Percentiles rank a stretch among this genome's conserved stretches.
These are phyloP conservation scores for Lemur catta DNA, from an alignment of 2,797 vertebrate genomes.

Conservation along the genomic window DNA sequence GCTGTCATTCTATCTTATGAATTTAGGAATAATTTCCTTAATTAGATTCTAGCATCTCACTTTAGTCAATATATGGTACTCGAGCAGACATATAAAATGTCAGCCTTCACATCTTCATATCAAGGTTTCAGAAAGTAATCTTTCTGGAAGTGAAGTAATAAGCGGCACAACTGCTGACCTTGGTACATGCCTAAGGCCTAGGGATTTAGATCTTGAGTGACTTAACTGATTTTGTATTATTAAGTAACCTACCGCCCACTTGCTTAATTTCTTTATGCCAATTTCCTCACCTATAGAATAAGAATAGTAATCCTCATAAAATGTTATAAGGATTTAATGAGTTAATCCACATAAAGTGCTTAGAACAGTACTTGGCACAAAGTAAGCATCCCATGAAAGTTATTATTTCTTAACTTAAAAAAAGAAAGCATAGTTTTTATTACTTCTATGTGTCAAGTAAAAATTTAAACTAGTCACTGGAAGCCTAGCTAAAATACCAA, in stretches of 20 bases:
- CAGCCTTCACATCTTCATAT: neutral
- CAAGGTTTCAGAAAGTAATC: neutral
- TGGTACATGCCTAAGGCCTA: neutral
- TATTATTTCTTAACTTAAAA: constrained; percentile 3
- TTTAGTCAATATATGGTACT: neutral
- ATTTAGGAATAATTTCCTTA: constrained; percentile 35
- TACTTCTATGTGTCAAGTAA: neutral
- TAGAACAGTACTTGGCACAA: constrained; percentile 12
- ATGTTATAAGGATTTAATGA: neutral
- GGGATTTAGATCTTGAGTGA: neutral
- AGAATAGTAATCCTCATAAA: constrained; percentile 13
- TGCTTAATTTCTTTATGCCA: constrained; percentile 18
- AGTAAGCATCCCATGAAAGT: neutral
- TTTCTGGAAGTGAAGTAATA: constrained; percentile 5
- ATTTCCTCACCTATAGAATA: constrained; percentile 15
- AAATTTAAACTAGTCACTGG: constrained; percentile 21
- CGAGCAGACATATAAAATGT: neutral
- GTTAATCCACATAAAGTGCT: neutral
- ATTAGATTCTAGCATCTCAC: neutral
- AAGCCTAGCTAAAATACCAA: constrained; percentile 25
- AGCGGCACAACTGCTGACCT: neutral
- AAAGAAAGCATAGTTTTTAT: neutral
- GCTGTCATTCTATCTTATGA: neutral
- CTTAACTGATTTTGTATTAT: neutral
- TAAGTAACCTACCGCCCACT: neutral